These are phyloP conservation scores for Mustela nigripes DNA, from an alignment of 2,113 vertebrate species.

Conservation along the genomic window DNA sequence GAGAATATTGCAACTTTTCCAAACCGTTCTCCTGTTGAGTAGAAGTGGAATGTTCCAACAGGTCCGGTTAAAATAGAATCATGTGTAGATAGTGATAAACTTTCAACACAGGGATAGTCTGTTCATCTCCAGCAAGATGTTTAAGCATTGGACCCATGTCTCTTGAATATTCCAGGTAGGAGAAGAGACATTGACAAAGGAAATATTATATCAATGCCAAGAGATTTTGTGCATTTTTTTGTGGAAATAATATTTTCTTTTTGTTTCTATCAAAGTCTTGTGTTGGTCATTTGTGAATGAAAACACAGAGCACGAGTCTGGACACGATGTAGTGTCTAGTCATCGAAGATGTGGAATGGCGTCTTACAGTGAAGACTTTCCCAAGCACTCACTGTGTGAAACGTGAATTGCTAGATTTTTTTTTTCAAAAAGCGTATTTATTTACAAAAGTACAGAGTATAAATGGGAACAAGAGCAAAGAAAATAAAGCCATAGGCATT, in stretches of 20 bases:
- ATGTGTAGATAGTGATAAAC: neutral
- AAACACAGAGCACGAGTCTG: neutral
- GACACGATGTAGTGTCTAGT: neutral
- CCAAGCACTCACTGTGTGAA: neutral
- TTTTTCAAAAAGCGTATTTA: slow-evolving; percentile 73
- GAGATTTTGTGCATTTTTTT: neutral
- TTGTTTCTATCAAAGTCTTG: neutral
- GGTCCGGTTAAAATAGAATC: neutral
- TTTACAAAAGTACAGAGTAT: slow-evolving; percentile 52
- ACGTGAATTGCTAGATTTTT: neutral
- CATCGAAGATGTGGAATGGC: neutral
- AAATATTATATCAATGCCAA: neutral
- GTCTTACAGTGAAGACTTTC: neutral
- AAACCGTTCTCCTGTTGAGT: neutral
- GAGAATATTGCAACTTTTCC: neutral
- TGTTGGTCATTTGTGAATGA: neutral
- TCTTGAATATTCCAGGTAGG: neutral
- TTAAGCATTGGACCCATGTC: neutral
- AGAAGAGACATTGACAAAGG: neutral
- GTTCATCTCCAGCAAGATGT: neutral
- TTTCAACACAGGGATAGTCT: neutral
- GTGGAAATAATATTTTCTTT: neutral
- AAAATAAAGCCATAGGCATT: neutral
- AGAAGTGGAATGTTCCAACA: neutral
- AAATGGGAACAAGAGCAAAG: neutral